phyloP scores from a whole-genome alignment of 1,140 invertebrate species.

The Lamellibrachia luymesi region DNA sequence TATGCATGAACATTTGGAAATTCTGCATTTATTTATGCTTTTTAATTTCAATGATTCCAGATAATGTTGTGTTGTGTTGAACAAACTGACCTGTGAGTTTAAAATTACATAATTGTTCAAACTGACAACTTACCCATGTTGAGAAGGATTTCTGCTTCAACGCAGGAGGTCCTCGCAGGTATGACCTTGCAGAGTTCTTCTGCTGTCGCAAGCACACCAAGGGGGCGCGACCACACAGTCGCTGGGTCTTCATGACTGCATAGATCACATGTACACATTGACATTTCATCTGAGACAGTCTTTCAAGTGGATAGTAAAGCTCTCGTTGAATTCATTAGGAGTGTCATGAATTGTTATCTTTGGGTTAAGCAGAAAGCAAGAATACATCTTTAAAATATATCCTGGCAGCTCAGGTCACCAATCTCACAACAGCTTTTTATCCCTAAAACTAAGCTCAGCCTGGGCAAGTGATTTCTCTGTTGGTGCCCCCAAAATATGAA shows the following conservation, averaged over 20 bases:
- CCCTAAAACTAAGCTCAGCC: no score
- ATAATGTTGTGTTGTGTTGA: neutral
- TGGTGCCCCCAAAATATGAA: no score
- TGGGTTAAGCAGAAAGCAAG: no score
- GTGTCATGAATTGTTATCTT: no score
- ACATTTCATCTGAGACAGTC: neutral
- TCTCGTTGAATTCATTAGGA: neutral
- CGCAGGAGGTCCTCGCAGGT: slow-evolving; percentile 37
- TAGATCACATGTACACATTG: neutral
- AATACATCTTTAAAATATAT: no score
- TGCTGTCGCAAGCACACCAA: slow-evolving; percentile 48
- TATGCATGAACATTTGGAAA: neutral
- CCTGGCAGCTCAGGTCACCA: no score
- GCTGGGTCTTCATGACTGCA: slow-evolving; percentile 31
- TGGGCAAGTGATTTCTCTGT: no score
- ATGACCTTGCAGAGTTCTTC: slow-evolving; percentile 44
- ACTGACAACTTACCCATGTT: slow-evolving; percentile 41
- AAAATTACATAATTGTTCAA: neutral
- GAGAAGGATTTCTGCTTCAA: slow-evolving; percentile 51
- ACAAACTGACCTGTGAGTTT: neutral
- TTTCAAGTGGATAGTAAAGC: neutral
- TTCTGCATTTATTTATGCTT: no score
- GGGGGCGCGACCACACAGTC: slow-evolving; percentile 38
- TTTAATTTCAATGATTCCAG: neutral
- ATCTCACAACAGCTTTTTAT: no score